Evolutionary conservation across 2,888 invertebrate genomes (phyloP).

Genomic region (Dasypolia templi): DNA sequence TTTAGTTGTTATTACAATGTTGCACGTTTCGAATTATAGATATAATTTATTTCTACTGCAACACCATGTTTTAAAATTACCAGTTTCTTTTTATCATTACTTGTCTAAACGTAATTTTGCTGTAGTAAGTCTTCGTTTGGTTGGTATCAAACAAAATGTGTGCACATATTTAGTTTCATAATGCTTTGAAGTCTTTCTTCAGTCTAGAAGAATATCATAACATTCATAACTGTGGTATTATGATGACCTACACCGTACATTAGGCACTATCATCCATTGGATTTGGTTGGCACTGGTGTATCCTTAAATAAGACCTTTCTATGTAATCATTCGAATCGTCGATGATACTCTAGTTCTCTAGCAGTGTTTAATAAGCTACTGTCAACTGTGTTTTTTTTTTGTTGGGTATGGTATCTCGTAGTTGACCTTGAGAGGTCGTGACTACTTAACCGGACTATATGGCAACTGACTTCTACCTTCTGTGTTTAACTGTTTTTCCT

Average conservation of each 20-base stretch:
- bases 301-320: background rate
- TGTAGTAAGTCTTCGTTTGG: background rate
- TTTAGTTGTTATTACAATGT: conserved; percentile 51
- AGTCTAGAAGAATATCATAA: too few species aligned
- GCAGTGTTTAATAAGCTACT: background rate
- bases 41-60: conserved; percentile 41
- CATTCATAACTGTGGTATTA: too few species aligned
- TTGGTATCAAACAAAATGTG: background rate
- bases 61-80: conserved; percentile 1
- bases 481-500: background rate
- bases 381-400: too few species aligned
- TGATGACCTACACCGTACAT: background rate
- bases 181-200: background rate
- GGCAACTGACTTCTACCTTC: background rate
- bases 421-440: too few species aligned
- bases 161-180: too few species aligned
- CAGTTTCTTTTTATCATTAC: background rate
- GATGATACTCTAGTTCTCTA: background rate
- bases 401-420: too few species aligned
- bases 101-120: background rate
- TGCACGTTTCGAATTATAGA: conserved; percentile 21
- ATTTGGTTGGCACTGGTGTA: background rate
- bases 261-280: background rate
- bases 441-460: too few species aligned
- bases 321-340: background rate